Conservation (phyloP, 1,140 invertebrate genomes). For the Zaprionus capensis region DNA sequence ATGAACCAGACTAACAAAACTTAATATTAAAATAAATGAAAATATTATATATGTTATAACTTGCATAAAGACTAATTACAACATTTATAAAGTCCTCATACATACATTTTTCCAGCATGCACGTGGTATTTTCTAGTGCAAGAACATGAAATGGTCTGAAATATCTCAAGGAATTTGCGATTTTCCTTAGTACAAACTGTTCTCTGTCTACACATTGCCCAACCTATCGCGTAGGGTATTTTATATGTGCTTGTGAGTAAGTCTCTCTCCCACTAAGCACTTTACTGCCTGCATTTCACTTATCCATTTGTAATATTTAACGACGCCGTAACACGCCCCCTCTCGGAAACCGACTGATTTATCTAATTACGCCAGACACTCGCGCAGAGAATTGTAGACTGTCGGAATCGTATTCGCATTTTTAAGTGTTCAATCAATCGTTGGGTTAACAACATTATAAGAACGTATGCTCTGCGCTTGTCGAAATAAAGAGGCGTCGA, state of each 20-base stretch:
- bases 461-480: background rate
- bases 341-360: constrained; percentile 15
- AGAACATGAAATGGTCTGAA: background rate
- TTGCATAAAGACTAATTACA: no score
- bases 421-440: constrained; percentile 42
- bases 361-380: constrained; percentile 35
- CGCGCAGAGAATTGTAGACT: constrained; percentile 4
- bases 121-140: background rate
- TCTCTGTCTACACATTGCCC: background rate
- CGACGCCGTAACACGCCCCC: constrained; percentile 3
- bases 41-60: no score
- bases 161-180: background rate
- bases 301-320: constrained; percentile 8
- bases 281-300: constrained; percentile 5
- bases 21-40: no score
- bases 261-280: background rate
- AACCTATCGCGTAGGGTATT: background rate
- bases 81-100: no score
- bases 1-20: no score
- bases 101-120: no score
- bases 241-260: background rate
- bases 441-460: constrained; percentile 41
- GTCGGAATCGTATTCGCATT: background rate
- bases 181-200: background rate
- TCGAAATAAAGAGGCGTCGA: constrained; percentile 8